These are phyloP conservation scores for Pseudochirops corinnae DNA, from an alignment of 2,797 vertebrate species.

Conservation along the genomic window DNA sequence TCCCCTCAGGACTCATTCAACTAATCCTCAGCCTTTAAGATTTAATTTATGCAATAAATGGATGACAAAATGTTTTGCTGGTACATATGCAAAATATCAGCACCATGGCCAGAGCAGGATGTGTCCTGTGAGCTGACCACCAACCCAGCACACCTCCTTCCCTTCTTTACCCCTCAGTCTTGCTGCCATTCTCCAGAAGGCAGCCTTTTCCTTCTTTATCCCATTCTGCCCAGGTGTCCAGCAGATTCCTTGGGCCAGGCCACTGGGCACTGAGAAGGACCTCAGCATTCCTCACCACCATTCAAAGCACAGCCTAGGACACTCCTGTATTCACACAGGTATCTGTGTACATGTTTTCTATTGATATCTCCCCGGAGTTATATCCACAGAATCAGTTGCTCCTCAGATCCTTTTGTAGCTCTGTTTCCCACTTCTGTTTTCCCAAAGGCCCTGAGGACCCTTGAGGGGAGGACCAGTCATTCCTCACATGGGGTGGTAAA, in stretches of 20 bases:
- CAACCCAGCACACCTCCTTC: neutral
- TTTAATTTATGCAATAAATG: conserved; percentile 82
- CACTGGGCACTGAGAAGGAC: neutral
- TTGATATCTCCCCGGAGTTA: neutral
- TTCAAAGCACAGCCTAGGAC: neutral
- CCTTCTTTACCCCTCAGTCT: neutral
- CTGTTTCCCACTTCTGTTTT: conserved; percentile 3
- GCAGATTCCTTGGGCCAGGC: neutral
- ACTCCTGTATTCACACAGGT: neutral
- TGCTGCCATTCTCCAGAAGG: neutral
- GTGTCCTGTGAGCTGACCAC: neutral
- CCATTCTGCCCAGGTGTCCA: no score
- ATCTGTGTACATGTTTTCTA: neutral
- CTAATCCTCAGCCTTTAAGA: conserved; percentile 77
- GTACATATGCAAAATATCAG: conserved; percentile 67
- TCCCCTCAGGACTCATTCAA: conserved; percentile 70
- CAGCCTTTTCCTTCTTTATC: neutral
- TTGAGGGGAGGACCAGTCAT: neutral
- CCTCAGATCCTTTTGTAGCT: neutral
- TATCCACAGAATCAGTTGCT: neutral
- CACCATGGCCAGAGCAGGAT: neutral
- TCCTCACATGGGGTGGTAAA: neutral
- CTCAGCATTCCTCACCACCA: neutral
- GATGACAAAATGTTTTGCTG: conserved; percentile 77
- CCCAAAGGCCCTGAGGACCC: neutral